Base-by-base conservation (phyloP, 2,888 invertebrate species). In the Teleiodes luculella region DNA sequence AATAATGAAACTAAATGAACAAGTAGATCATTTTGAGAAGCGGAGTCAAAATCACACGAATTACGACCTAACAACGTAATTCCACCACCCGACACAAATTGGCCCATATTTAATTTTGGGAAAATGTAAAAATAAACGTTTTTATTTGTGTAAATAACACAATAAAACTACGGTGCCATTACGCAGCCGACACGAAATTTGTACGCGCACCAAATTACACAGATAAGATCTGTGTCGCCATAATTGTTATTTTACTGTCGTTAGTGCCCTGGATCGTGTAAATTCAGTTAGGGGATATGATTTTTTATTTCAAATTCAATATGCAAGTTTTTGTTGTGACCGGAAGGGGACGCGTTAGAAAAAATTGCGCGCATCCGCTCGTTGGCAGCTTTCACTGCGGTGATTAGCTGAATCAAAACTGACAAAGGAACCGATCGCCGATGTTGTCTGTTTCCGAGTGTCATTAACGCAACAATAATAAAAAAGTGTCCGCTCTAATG, bases 141-240 rank as follows among this genome's bases (percentile, higher is more conserved):
- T 89, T 89, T 87, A 89, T 89, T 89, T 88, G 89, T 88, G 88
- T 88, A 88, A 89, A 88, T 88, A 88, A 86, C 87, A 88, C 88
- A 89, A 88, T 88, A 87, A 88, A 87, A 85, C 82, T 74, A 78
- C 71, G 72, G 67, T 63, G 79, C 77, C 66, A 85, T 86, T 87
- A 87, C 72, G 67, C 59, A 55, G 61, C 68, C 73, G 75, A 77
- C 80, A 78, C 75, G 76, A 79, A 78, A 78, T 82, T 78, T 78
- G 80, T 80, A 67, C 78, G 74, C 75, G 74, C 75, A 78, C 79
- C 74, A 76, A 86, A 89, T 89, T 86, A 88, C 75, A 57, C 61
- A 78, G 89, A 89, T 89, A 87, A 62, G 72, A 89, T 89, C 89
- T 83, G 72, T 80, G 82, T 81, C 83, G 74, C 74, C 74, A 78